Percentiles rank a stretch among this genome's conserved stretches.
Conservation (phyloP, 1,140 invertebrate genomes). For the Tyrophagus putrescentiae region DNA sequence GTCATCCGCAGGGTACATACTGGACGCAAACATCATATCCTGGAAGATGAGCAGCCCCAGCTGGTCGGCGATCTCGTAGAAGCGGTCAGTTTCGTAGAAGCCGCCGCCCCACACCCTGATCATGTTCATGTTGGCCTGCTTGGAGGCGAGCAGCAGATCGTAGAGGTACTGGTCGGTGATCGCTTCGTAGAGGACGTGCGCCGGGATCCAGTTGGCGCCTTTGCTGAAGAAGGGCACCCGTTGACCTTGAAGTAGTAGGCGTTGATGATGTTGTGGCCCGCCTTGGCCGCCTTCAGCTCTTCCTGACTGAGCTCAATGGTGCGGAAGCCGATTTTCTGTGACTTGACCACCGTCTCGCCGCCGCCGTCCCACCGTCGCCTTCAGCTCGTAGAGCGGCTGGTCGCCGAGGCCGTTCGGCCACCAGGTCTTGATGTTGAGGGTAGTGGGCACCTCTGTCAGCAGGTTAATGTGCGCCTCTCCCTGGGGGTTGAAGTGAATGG, state of each 20-base stretch:
- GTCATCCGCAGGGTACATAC: slow-evolving; percentile 68
- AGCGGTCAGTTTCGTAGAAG: slow-evolving; percentile 53
- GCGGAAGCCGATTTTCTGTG: slow-evolving; percentile 61
- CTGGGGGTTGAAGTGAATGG: neutral
- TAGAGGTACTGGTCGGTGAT: slow-evolving; percentile 38
- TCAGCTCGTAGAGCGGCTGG: slow-evolving; percentile 7
- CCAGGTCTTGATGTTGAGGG: neutral
- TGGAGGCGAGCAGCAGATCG: slow-evolving; percentile 50
- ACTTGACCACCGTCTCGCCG: slow-evolving; percentile 30
- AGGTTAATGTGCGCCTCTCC: neutral
- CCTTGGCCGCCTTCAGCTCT: neutral
- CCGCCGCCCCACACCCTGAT: slow-evolving; percentile 95
- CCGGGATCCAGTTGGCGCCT: slow-evolving; percentile 89
- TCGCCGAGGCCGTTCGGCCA: neutral
- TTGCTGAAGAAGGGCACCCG: slow-evolving; percentile 76
- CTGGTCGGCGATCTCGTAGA: slow-evolving; percentile 51
- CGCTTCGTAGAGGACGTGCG: slow-evolving; percentile 65
- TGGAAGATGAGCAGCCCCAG: slow-evolving; percentile 32
- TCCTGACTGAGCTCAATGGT: slow-evolving; percentile 51
- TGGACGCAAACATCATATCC: slow-evolving; percentile 94
- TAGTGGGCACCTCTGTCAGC: neutral
- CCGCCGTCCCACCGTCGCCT: slow-evolving; percentile 18
- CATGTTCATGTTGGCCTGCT: slow-evolving; percentile 76
- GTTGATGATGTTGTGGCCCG: neutral
- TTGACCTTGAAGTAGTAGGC: slow-evolving; percentile 84